These are phyloP conservation scores for Baryphthengus martii DNA, from an alignment of 2,113 vertebrate species.

Conservation along the genomic window DNA sequence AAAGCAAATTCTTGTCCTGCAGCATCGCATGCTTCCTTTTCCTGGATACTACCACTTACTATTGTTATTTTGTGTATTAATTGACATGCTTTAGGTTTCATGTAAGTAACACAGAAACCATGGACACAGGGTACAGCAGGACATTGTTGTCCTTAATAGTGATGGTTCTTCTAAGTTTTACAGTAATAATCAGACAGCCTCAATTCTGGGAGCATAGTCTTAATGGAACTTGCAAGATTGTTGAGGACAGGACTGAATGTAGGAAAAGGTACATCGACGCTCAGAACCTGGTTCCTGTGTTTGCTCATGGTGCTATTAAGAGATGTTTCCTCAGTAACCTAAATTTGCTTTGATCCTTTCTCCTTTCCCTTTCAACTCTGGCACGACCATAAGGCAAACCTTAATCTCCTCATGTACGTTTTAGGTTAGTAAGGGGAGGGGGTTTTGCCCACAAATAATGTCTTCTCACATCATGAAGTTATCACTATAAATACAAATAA, in stretches of 20 bases:
- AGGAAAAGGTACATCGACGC: background rate
- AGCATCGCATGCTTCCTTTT: background rate
- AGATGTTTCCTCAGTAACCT: background rate
- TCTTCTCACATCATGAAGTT: background rate
- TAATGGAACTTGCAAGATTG: background rate
- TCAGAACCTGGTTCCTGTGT: background rate
- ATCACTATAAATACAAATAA: background rate
- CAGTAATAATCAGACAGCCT: background rate
- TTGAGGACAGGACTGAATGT: background rate
- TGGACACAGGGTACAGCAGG: background rate
- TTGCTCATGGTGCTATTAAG: background rate
- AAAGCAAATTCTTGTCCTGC: background rate
- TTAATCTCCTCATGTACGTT: background rate
- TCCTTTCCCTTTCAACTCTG: background rate
- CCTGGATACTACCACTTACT: background rate
- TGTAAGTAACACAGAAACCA: background rate
- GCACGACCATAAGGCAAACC: background rate
- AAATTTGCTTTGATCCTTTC: background rate
- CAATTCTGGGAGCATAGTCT: background rate
- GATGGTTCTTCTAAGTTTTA: background rate
- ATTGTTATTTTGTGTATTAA: background rate
- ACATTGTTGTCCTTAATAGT: background rate
- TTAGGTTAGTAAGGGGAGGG: background rate
- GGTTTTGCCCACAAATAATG: background rate
- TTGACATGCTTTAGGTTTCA: background rate